Evolutionary conservation across 2,888 invertebrate species (phyloP).

Genomic region (Eupithecia tripunctaria): DNA sequence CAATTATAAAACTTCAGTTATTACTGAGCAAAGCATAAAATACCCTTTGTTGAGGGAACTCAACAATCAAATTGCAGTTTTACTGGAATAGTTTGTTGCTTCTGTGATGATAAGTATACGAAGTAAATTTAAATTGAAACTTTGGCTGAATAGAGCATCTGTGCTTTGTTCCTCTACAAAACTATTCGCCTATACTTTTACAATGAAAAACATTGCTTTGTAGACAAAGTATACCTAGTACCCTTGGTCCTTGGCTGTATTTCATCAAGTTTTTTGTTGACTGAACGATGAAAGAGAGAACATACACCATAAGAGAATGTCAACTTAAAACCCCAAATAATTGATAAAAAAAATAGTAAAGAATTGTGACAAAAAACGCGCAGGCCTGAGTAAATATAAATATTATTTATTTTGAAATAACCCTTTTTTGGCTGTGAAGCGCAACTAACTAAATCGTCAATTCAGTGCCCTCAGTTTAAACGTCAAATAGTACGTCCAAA

Average conservation of each 20-base stretch:
- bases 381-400: too few species aligned
- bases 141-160: constrained; percentile 27
- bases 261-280: not conserved
- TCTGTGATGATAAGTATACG: constrained; percentile 23
- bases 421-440: too few species aligned
- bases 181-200: not conserved
- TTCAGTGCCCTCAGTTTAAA: too few species aligned
- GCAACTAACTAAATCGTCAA: too few species aligned
- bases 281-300: not conserved
- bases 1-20: constrained; percentile 25
- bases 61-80: constrained; percentile 31
- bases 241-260: too few species aligned
- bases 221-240: too few species aligned
- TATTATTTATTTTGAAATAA: too few species aligned
- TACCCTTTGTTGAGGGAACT: constrained; percentile 19
- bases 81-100: constrained; percentile 27
- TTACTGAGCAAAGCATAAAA: constrained; percentile 25
- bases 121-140: constrained; percentile 27
- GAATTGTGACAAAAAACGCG: too few species aligned
- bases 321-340: not conserved
- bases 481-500: too few species aligned
- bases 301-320: not conserved
- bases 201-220: not conserved
- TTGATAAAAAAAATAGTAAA: too few species aligned
- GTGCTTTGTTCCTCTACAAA: not conserved